A percentile compares a stretch with the other conserved stretches of the same genome.
phyloP scores from a whole-genome alignment of 2,113 vertebrate genomes.

The Menura novaehollandiae region DNA sequence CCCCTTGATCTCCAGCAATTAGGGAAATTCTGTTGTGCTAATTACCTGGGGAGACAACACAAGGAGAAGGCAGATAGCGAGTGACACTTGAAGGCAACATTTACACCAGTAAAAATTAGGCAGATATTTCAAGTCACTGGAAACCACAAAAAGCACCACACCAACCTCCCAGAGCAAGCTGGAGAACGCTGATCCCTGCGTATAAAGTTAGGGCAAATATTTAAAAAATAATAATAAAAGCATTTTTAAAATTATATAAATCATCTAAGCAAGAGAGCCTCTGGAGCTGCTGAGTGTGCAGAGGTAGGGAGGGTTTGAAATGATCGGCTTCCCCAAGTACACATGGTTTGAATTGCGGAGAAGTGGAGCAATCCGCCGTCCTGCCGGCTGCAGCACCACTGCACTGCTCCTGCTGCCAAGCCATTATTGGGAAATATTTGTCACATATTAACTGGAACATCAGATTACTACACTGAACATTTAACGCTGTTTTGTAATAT shows the following conservation, averaged over 20 bases:
- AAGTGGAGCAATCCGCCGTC: neutral
- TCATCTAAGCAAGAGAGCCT: neutral
- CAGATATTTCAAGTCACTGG: neutral
- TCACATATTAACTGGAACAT: constrained; percentile 60
- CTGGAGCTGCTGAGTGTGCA: neutral
- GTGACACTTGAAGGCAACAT: neutral
- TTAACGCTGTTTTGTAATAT: neutral
- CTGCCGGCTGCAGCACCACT: neutral
- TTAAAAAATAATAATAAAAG: neutral
- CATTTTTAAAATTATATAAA: neutral
- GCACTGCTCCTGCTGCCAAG: neutral
- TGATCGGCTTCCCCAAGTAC: neutral
- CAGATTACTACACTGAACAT: constrained; percentile 20
- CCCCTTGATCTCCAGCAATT: constrained; percentile 48
- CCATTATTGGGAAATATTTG: constrained; percentile 56
- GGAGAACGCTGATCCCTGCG: neutral
- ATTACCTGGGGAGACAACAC: constrained; percentile 29
- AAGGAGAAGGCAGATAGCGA: neutral
- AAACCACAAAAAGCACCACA: neutral
- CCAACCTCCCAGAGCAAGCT: neutral
- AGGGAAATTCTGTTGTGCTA: constrained; percentile 52
- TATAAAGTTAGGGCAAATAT: neutral
- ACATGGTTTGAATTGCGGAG: constrained; percentile 34
- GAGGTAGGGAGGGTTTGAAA: neutral
- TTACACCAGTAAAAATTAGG: neutral